These are phyloP conservation scores for Rhodeus uyekii DNA, from an alignment of 2,797 vertebrate species.

Conservation along the genomic window DNA sequence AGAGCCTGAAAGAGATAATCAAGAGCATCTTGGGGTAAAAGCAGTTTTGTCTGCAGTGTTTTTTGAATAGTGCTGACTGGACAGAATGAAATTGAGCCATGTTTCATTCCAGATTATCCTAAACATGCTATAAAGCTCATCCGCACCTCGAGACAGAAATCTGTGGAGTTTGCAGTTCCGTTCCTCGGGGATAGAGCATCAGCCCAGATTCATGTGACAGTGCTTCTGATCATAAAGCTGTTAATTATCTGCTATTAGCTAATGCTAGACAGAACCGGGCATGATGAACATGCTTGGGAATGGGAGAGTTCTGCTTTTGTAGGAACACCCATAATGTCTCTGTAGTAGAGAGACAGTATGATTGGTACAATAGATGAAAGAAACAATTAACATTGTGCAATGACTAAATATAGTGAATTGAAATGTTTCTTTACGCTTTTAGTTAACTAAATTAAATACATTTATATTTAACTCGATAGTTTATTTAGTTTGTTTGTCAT, in stretches of 20 bases:
- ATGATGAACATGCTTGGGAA: slow-evolving; percentile 5
- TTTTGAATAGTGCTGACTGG: slow-evolving; percentile 46
- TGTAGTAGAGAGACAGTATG: background rate
- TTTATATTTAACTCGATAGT: background rate
- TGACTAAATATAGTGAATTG: background rate
- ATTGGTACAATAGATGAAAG: background rate
- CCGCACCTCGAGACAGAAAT: background rate
- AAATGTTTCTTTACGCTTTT: background rate
- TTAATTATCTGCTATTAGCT: slow-evolving; percentile 9
- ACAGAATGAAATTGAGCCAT: slow-evolving; percentile 18
- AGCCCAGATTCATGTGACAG: background rate
- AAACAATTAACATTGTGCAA: background rate
- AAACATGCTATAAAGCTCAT: slow-evolving; percentile 44
- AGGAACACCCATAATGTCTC: slow-evolving; percentile 5
- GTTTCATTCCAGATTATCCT: slow-evolving; percentile 17
- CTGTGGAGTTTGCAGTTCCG: background rate
- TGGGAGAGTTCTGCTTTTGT: background rate
- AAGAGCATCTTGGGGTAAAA: slow-evolving; percentile 14
- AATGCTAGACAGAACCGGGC: background rate
- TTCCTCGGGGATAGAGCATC: slow-evolving; percentile 1
- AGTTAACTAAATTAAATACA: background rate
- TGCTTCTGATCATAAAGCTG: slow-evolving; percentile 1
- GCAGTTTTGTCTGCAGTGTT: slow-evolving; percentile 16
- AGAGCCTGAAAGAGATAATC: slow-evolving; percentile 20
- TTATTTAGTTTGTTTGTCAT: background rate